Evolutionary conservation across 1,140 invertebrate species (phyloP).

Genomic region (Papilio helenus): DNA sequence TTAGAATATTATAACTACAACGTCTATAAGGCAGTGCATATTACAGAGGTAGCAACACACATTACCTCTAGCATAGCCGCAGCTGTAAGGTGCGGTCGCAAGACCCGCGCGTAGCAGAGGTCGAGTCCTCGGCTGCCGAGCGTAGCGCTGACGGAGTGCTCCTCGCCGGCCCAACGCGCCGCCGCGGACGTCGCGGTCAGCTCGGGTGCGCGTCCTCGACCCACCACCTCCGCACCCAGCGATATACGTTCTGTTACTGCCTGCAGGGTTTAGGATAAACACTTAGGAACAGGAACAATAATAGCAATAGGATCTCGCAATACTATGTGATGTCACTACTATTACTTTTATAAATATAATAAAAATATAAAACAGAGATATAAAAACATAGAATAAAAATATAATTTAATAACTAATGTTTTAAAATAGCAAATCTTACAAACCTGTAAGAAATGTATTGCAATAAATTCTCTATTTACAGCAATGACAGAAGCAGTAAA

Average conservation of each 20-base stretch:
- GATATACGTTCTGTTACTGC: constrained; percentile 66
- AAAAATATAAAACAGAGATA: too few species aligned
- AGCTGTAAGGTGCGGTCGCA: constrained; percentile 69
- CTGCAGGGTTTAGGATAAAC: constrained; percentile 45
- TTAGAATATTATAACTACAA: neutral
- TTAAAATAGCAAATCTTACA: neutral
- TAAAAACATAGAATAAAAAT: neutral
- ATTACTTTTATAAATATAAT: neutral
- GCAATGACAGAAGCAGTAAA: constrained; percentile 72
- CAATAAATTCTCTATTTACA: constrained; percentile 75
- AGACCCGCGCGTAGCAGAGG: constrained; percentile 66
- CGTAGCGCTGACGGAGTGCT: constrained; percentile 68
- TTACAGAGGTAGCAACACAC: neutral
- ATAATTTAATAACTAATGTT: neutral
- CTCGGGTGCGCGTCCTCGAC: constrained; percentile 61
- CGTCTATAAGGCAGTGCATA: neutral
- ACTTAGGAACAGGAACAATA: neutral
- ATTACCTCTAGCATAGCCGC: constrained; percentile 76
- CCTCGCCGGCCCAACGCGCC: constrained; percentile 59
- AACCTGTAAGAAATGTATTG: constrained; percentile 74
- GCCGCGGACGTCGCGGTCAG: constrained; percentile 70
- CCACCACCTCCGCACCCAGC: constrained; percentile 71
- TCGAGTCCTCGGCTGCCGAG: constrained; percentile 74
- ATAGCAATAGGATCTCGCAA: neutral
- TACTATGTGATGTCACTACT: neutral